phyloP scores from a whole-genome alignment of 2,888 invertebrate species.

The Bimastos eiseni region DNA sequence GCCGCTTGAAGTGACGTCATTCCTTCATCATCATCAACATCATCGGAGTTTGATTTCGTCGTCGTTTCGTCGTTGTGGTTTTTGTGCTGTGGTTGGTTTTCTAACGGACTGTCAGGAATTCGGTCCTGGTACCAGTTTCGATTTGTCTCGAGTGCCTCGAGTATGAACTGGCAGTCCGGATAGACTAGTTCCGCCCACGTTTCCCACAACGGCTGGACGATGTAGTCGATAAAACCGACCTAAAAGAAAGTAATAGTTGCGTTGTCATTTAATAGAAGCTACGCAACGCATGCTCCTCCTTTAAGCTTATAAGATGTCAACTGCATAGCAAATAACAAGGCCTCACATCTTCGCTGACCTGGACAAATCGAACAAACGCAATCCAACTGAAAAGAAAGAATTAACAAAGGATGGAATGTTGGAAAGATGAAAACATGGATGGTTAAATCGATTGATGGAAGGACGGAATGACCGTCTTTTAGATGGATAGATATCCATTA shows the following conservation, averaged over 20 bases:
- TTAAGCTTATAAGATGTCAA: neutral
- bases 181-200: slow-evolving; percentile 99
- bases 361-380: no score
- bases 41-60: neutral
- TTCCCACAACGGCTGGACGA: slow-evolving; percentile 98
- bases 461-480: neutral
- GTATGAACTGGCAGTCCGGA: slow-evolving; percentile 96
- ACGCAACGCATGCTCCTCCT: neutral
- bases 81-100: neutral
- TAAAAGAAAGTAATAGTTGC: slow-evolving; percentile 61
- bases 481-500: neutral
- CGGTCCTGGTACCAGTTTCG: slow-evolving; percentile 90
- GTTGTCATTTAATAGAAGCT: neutral
- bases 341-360: neutral
- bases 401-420: neutral
- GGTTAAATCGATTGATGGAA: no score
- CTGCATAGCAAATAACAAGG: neutral
- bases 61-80: neutral
- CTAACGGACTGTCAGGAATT: slow-evolving; percentile 65
- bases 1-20: neutral
- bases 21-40: neutral
- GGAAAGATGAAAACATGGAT: neutral
- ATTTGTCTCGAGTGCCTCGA: slow-evolving; percentile 96
- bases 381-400: neutral
- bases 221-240: slow-evolving; percentile 84